These are phyloP conservation scores for Zaprionus ghesquierei DNA, from an alignment of 1,140 invertebrate species.

Conservation along the genomic window DNA sequence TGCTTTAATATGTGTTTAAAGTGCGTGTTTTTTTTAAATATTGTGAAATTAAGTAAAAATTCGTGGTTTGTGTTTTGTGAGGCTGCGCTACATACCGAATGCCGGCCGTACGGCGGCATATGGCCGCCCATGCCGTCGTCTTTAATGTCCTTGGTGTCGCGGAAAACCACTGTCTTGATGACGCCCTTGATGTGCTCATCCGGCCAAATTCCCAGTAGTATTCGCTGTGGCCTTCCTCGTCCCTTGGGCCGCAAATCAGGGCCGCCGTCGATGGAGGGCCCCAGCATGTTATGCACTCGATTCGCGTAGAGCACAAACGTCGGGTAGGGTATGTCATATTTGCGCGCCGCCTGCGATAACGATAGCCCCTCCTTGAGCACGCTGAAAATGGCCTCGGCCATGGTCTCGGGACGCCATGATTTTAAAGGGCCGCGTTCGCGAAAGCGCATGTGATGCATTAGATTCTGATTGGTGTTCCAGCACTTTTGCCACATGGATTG, in stretches of 20 bases:
- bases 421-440: constrained; percentile 94
- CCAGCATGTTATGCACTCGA: constrained; percentile 96
- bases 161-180: constrained; percentile 94
- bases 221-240: constrained; percentile 93
- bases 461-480: constrained; percentile 92
- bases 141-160: constrained; percentile 90
- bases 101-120: constrained; percentile 75
- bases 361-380: constrained; percentile 94
- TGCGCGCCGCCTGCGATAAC: constrained; percentile 94
- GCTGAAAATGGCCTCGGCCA: constrained; percentile 96
- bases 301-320: constrained; percentile 97
- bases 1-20: background rate
- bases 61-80: background rate
- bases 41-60: background rate
- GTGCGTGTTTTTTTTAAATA: background rate
- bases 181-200: constrained; percentile 96
- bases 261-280: constrained; percentile 93
- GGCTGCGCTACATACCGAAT: constrained; percentile 71
- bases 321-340: constrained; percentile 96
- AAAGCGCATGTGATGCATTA: constrained; percentile 94
- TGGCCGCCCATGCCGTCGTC: constrained; percentile 84
- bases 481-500: constrained; percentile 97
- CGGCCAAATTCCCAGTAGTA: constrained; percentile 94
- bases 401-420: constrained; percentile 96
- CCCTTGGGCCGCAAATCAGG: constrained; percentile 96